phyloP scores from a whole-genome alignment of 2,113 vertebrate species.

The Bujurquina vittata region DNA sequence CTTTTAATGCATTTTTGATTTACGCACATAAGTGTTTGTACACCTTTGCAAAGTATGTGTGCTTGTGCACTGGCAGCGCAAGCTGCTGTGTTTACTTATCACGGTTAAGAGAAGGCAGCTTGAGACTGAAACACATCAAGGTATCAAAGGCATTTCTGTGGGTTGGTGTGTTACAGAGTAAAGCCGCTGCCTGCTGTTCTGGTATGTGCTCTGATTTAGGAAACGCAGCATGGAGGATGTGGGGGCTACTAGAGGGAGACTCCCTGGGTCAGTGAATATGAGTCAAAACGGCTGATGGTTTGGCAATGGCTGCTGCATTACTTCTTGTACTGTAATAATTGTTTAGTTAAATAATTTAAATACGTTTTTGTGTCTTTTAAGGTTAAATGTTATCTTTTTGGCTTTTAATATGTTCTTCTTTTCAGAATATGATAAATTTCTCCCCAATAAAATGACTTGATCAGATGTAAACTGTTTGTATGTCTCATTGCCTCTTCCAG shows the following conservation, averaged over 20 bases:
- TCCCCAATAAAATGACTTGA: neutral
- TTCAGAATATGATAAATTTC: neutral
- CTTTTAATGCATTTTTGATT: conserved; percentile 59
- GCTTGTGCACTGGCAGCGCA: conserved; percentile 21
- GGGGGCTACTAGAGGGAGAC: conserved; percentile 49
- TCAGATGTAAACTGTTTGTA: neutral
- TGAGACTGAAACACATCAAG: conserved; percentile 70
- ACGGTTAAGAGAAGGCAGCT: conserved; percentile 60
- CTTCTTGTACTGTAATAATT: conserved; percentile 1
- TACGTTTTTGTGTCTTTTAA: neutral
- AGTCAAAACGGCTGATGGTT: conserved; percentile 51
- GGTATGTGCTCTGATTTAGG: conserved; percentile 76
- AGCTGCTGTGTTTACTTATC: conserved; percentile 71
- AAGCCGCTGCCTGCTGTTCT: conserved; percentile 78
- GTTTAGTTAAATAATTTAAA: neutral
- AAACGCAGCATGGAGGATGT: conserved; percentile 64
- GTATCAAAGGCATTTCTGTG: conserved; percentile 80
- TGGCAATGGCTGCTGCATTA: conserved; percentile 3
- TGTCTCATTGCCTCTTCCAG: conserved; percentile 69
- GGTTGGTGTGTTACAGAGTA: conserved; percentile 70
- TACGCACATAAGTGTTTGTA: conserved; percentile 39
- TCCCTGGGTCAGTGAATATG: conserved; percentile 53
- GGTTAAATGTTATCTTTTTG: neutral
- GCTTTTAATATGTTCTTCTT: neutral
- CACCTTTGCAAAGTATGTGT: conserved; percentile 35